phyloP scores from a whole-genome alignment of 2,888 invertebrate genomes.

The Belgica antarctica region DNA sequence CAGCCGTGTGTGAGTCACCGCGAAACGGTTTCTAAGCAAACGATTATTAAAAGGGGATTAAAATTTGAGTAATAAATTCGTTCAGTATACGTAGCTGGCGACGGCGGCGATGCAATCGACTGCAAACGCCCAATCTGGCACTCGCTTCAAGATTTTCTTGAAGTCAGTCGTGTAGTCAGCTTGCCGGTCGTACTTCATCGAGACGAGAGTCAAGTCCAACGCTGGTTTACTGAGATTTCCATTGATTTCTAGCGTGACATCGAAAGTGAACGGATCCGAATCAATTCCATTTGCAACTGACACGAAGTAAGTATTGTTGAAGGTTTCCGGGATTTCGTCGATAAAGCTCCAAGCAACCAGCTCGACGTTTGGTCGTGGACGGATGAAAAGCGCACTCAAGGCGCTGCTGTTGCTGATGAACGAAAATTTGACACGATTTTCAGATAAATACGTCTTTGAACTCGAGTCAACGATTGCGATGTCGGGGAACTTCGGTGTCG shows the following conservation, averaged over 20 bases:
- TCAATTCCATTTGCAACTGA: constrained; percentile 10
- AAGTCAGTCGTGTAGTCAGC: constrained; percentile 17
- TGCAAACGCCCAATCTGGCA: constrained; percentile 31
- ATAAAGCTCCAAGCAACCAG: constrained; percentile 25
- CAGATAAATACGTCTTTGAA: background rate
- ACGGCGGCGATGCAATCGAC: constrained; percentile 9
- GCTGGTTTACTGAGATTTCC: background rate
- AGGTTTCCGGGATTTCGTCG: background rate
- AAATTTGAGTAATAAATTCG: too few species aligned
- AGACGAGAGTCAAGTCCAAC: constrained; percentile 1
- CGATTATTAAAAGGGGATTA: background rate
- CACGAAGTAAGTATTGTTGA: constrained; percentile 30
- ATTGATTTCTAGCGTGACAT: background rate
- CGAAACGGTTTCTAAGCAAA: background rate
- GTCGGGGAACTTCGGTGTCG: constrained; percentile 11
- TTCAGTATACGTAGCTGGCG: constrained; percentile 18
- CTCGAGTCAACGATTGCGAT: background rate
- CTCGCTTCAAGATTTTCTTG: background rate
- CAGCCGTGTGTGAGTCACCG: constrained; percentile 2
- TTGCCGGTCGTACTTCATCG: constrained; percentile 22
- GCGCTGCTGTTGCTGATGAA: constrained; percentile 11
- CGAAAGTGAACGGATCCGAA: constrained; percentile 18
- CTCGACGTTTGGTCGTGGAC: background rate
- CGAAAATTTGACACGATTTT: background rate
- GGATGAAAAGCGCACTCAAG: constrained; percentile 19